A percentile compares a stretch with the other conserved stretches of the same genome.
phyloP scores from a whole-genome alignment of 2,113 vertebrate genomes.

The Macrotus californicus region DNA sequence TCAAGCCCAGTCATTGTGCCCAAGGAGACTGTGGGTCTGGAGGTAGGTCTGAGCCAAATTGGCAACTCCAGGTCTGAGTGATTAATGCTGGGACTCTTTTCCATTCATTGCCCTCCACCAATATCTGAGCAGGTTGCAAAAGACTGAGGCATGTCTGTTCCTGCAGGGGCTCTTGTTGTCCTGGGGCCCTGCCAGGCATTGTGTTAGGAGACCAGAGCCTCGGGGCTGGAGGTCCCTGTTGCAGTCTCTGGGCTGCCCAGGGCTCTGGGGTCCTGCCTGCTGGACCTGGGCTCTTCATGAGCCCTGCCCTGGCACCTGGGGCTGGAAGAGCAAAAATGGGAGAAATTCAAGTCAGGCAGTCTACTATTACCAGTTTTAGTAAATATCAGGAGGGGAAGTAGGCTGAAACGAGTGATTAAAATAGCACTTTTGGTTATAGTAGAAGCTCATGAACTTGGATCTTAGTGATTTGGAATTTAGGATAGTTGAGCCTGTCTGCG shows the following conservation, averaged over 20 bases:
- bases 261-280: neutral
- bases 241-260: neutral
- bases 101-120: conserved; percentile 36
- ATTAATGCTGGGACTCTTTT: conserved; percentile 41
- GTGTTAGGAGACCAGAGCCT: neutral
- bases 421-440: neutral
- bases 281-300: neutral
- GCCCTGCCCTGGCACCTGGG: neutral
- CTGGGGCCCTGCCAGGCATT: conserved; percentile 37
- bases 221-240: neutral
- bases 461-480: neutral
- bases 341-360: neutral
- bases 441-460: neutral
- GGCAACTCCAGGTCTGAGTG: conserved; percentile 22
- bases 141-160: conserved; percentile 49
- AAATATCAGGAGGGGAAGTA: neutral
- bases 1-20: conserved; percentile 14
- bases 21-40: neutral
- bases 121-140: conserved; percentile 50
- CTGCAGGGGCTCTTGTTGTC: conserved; percentile 20
- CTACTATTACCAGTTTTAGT: neutral
- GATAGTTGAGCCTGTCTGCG: neutral
- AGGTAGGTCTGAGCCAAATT: neutral
- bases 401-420: neutral
- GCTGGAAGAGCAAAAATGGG: neutral